Evolutionary conservation across 2,888 invertebrate species (phyloP), one percentile per base, ranked within the genome.

Genomic region (Baccha elongata): DNA sequence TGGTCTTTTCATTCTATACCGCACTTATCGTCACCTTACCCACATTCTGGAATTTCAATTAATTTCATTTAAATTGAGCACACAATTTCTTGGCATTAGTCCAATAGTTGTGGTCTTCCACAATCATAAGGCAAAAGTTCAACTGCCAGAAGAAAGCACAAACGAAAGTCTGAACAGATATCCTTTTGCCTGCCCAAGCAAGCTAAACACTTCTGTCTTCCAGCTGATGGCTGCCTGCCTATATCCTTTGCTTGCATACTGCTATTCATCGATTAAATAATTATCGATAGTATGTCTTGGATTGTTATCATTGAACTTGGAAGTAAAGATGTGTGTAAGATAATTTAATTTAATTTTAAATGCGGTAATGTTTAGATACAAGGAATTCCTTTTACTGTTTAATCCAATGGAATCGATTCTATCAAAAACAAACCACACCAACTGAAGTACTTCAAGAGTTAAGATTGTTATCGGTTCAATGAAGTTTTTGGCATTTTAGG

Each of bases 71-170:
- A 67, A 73, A 48, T 48, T 13, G n/a, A 48, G 48, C 55, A 42
- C 79, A 68, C 67, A 48, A 55, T 74, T 64, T 55, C 55, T 74
- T 80, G 79, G 79, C 73, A 68, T 40, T 26, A 55, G 32, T 80
- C 62, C 79, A 80, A 60, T 60, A 44, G 74, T 64, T 80, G 68
- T 68, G 73, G 53, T 42, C 26, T 60, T 29, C 48, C 48, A 50
- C 73, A 80, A 40, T 74, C 68, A 46, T 37, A 48, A 67, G 67
- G 67, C 46, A 73, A 21, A 62, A 58, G 58, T 68, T 60, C 67
- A 75, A 67, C 11, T 74, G 58, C 42, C 42, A n/a, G 23, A 44
- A 60, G 60, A 68, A 44, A 29, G 3, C 21, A 42, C 7, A 46
- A 13, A 42, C 23, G 17, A 32, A 46, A 15, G 35, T 32, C 10